Percentiles rank a stretch among this genome's conserved stretches.
These are phyloP conservation scores for Paracentrotus lividus DNA, from an alignment of 53 echinoderm and acorn worm genomes.

Conservation along the genomic window DNA sequence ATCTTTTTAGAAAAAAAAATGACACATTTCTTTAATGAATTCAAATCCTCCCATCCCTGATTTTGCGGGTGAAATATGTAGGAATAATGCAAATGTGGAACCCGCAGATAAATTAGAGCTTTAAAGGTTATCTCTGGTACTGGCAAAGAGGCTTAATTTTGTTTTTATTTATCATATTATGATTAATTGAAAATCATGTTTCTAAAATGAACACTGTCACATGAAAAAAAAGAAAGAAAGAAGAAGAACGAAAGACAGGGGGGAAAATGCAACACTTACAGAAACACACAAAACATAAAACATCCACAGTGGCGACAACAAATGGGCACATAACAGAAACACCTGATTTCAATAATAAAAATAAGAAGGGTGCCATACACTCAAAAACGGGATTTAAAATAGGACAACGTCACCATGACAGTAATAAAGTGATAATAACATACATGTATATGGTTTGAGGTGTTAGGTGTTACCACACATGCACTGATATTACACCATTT, in stretches of 20 bases:
- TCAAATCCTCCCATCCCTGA: slow-evolving; percentile 1
- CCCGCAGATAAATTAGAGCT: neutral
- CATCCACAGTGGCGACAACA: neutral
- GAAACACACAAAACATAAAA: neutral
- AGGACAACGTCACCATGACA: neutral
- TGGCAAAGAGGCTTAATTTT: neutral
- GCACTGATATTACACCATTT: too few species aligned
- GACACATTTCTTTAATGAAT: neutral
- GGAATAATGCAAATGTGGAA: neutral
- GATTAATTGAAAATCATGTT: neutral
- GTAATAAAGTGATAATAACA: neutral
- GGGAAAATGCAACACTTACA: neutral
- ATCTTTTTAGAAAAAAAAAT: neutral
- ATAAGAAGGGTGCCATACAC: neutral
- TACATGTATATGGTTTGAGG: too few species aligned
- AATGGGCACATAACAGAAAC: neutral
- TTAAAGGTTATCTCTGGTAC: neutral
- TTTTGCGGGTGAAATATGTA: neutral
- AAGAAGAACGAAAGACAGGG: neutral
- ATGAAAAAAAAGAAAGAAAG: neutral
- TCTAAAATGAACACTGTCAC: neutral
- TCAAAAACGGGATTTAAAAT: neutral
- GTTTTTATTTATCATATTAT: neutral
- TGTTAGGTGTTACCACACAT: too few species aligned
- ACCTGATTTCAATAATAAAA: neutral